Conservation (phyloP, 2,113 vertebrate species). For the Microtus richardsoni region DNA sequence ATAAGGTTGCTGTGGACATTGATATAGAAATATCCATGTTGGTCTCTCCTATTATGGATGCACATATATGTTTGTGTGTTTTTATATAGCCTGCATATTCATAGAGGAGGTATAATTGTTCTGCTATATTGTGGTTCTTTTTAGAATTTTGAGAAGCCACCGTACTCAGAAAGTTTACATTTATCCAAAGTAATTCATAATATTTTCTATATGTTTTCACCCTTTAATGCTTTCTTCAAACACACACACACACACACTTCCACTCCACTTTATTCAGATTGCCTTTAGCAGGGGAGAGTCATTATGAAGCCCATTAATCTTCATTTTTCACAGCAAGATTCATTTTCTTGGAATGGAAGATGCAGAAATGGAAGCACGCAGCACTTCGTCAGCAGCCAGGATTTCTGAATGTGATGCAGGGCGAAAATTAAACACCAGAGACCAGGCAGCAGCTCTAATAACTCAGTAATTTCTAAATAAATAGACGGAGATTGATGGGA, state of each 20-base stretch:
- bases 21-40: neutral
- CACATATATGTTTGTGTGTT: neutral
- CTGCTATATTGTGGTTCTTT: neutral
- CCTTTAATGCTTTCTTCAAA: neutral
- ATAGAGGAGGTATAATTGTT: neutral
- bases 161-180: conserved; percentile 18
- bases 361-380: conserved; percentile 81
- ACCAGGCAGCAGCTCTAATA: conserved; percentile 85
- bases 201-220: neutral
- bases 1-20: neutral
- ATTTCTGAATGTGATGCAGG: conserved; percentile 86
- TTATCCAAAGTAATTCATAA: neutral
- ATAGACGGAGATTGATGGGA: conserved; percentile 87
- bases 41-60: neutral
- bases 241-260: neutral
- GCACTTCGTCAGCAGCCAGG: conserved; percentile 80
- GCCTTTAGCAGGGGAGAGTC: conserved; percentile 83
- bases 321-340: conserved; percentile 88
- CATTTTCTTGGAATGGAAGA: conserved; percentile 84
- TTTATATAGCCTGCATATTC: neutral
- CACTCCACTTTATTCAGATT: conserved; percentile 82
- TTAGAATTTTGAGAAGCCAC: neutral
- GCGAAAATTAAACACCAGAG: conserved; percentile 87
- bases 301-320: conserved; percentile 90
- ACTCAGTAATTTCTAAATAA: conserved; percentile 87